These are phyloP conservation scores for Thysanoteuthis rhombus DNA, from an alignment of 2,888 invertebrate genomes.

Conservation along the genomic window DNA sequence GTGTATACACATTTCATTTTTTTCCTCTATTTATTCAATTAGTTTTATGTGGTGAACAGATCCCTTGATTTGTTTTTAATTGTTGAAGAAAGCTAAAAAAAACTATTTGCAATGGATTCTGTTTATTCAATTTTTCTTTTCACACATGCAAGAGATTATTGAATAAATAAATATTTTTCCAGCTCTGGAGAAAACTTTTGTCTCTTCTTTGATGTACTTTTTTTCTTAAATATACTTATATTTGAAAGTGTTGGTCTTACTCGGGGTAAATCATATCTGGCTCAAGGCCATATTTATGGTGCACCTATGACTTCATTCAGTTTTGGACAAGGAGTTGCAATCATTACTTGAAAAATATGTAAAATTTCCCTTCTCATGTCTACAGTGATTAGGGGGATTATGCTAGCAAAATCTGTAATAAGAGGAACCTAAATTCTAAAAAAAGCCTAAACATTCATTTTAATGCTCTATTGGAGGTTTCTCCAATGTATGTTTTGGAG, in stretches of 20 bases:
- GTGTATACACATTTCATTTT: background rate
- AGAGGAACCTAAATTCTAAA: background rate
- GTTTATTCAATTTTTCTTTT: background rate
- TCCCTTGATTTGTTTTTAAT: background rate
- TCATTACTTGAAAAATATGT: background rate
- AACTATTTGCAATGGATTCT: background rate
- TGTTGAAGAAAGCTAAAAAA: background rate
- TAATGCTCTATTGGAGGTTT: no score
- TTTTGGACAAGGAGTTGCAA: background rate
- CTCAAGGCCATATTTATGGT: background rate
- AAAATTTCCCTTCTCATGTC: background rate
- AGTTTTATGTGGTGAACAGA: background rate
- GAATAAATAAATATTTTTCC: background rate
- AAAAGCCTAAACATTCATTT: background rate
- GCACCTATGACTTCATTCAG: background rate
- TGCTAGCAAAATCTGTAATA: background rate
- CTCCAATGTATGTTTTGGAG: no score
- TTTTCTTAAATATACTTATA: background rate
- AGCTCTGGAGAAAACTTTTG: background rate
- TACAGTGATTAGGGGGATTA: background rate
- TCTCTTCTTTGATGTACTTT: background rate
- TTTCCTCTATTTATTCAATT: background rate
- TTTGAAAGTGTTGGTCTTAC: background rate
- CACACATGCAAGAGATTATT: background rate
- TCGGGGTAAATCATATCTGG: background rate